Evolutionary conservation across 2,888 invertebrate species (phyloP), one percentile per base, ranked within the genome.

Genomic region (Luffia ferchaultella): DNA sequence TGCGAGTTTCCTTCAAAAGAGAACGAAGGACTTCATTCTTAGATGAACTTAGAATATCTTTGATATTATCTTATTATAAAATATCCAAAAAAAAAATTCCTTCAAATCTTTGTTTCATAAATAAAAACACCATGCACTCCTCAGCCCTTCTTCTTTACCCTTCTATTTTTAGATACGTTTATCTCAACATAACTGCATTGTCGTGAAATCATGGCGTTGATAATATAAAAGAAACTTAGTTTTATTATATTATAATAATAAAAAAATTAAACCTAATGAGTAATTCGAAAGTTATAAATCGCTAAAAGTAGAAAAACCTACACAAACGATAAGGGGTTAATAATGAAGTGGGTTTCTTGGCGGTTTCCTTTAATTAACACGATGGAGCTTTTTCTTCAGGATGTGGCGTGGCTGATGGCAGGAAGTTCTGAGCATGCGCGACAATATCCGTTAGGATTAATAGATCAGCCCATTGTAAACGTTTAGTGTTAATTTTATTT

Each of bases 391-490:
- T 43, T 43, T 49, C 49, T 49, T 43, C 42, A 49, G 49, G 20
- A 16, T 42, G 43, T 49, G 49, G 16, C 43, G 42, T 18, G 20
- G 20, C 43, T 43, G 20, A 49, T 42, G 43, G 49, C 43, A 3
- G 41, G 42, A 49, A 42, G 18, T 30, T 16, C 48, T 15, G 20
- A 12, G 49, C n/a, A 49, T 20, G 42, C 43, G 19, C 42, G 42
- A 20, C 20, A 43, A 49, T 43, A 49, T 49, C 49, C 49, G 43
- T 49, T 49, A 49, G 49, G 49, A 43, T 49, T 49, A 49, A 43
- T 49, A 49, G 49, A 49, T 49, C 12, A n/a, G 20, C 42, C 42
- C 43, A 42, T 16, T 48, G 42, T 48, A 12, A 48, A 41, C 42
- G n/a, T 46, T 47, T 48, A 19, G 42, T 42, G 48, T 42, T 42